Evolutionary conservation across 2,888 invertebrate genomes (phyloP), one percentile per base, ranked within the genome.

Genomic region (Antheraea assamensis): DNA sequence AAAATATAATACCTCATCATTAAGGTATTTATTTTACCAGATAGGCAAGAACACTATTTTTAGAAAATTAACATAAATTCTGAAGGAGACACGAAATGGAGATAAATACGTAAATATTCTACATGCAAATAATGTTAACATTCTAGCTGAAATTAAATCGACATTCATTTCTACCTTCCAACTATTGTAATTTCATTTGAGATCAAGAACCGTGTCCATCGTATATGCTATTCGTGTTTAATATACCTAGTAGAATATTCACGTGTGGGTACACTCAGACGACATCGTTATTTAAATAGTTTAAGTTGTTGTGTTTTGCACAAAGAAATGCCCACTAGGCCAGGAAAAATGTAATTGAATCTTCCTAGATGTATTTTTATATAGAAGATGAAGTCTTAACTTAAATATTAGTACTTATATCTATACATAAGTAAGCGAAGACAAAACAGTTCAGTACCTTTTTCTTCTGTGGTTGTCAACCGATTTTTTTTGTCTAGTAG

Each of bases 191-290:
- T 64, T 64, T 17, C 64, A 64, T 64, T 64, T 64, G 64, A 24
- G 55, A 30, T 19, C 27, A 64, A 64, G 64, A 27, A 64, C 64
- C 64, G 27, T 64, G 30, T 64, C 27, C 64, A 7, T 64, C 19
- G 30, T 64, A 64, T 10, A 1, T 49, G 19, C 49, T 74, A 77
- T 81, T 81, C 80, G 78, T 72, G 82, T 80, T 82, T 79, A 85
- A 85, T 79, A 79, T 78, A 76, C 83, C 83, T 80, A 80, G 82
- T 82, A 30, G 17, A 30, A 27, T 17, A 30, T 30, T 64, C 30
- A 30, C 64, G 27, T 27, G 61, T 24, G 15, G 2, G 24, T 24
- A n/a, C 24, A 61, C 17, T 17, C 21, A 52, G 19, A 52, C 15
- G 17, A 17, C 21, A 21, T 52, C 52, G 21, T 52, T 52, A 52